A percentile compares a stretch with the other conserved stretches of the same genome.
These are phyloP conservation scores for Hypomecis punctinalis DNA, from an alignment of 2,888 invertebrate genomes.

Conservation along the genomic window DNA sequence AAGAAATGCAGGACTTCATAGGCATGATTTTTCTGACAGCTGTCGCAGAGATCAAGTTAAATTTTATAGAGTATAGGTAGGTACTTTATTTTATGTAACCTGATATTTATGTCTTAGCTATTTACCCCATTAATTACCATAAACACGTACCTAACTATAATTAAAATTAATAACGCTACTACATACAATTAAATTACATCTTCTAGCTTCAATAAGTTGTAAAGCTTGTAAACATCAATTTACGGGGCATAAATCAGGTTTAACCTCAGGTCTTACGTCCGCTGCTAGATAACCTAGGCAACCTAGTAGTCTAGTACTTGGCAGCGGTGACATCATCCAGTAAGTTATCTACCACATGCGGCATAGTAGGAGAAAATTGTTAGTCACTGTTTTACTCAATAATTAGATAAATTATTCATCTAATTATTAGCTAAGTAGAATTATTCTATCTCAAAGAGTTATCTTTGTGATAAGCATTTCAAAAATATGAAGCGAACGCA, in stretches of 20 bases:
- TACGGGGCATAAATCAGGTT: conserved; percentile 23
- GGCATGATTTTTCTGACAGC: too few species aligned
- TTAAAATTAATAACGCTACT: not conserved
- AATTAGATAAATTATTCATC: not conserved
- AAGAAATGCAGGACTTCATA: too few species aligned
- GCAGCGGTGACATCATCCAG: conserved; percentile 8
- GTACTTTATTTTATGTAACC: not conserved
- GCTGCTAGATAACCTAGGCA: conserved; percentile 19
- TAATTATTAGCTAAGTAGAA: too few species aligned
- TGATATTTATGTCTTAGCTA: not conserved
- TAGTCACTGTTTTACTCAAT: not conserved
- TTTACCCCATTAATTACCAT: too few species aligned
- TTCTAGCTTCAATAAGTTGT: not conserved
- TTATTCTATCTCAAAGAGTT: too few species aligned
- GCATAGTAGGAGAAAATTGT: conserved; percentile 7
- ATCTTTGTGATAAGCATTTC: too few species aligned
- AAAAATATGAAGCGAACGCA: too few species aligned
- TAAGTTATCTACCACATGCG: not conserved
- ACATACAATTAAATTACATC: not conserved
- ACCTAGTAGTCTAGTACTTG: conserved; percentile 1
- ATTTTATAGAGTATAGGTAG: too few species aligned
- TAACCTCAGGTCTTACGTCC: conserved; percentile 16
- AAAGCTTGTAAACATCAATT: conserved; percentile 5
- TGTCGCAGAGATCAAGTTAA: too few species aligned
- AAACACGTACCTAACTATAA: too few species aligned